Evolutionary conservation across 2,113 vertebrate genomes (phyloP), one percentile per base, ranked within the genome.

Genomic region (Hydrolagus affinis): DNA sequence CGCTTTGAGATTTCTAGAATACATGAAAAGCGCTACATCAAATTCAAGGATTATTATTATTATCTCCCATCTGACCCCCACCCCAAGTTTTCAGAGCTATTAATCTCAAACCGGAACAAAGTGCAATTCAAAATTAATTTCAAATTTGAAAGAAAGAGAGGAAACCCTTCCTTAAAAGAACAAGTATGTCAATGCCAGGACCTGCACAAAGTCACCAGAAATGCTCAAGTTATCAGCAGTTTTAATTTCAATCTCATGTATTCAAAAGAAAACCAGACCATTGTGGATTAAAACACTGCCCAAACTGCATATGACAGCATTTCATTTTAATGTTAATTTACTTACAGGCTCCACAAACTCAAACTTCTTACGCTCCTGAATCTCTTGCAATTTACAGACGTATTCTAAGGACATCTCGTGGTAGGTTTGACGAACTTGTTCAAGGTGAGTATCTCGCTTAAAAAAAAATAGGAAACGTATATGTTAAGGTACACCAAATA

Each of bases 281-380:
- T 85, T 14, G 4, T 72, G 17, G 44, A 15, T 85, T 57, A 8
- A 56, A 71, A 15, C 32, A 85, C 32, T 12, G 44, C 21, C 25
- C 17, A 85, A 70, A 28, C 44, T 44, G 44, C 44, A 44, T 11
- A 70, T 25, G 11, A 15, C 11, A 28, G 15, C 7, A 8, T 17
- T 70, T 85, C 69, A n/a, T 28, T 56, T 6, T 14, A 85, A 69
- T 21, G 19, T 57, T 57, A 2, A 15, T 85, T 85, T 90, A 94
- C 98, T 98, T 90, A 99, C 98, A 74, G 98, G 98, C 86, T 99
- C 98, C 88, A 99, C 97, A 87, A 97, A 99, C 86, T 99, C 98
- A 90, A 98, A 99, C 89, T 98, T 99, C 92, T 99, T 99, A 86
- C 97, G 91, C 89, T 99, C 97, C 89, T 99, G 98, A 89, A 98